These are phyloP conservation scores for Chelonus insularis DNA, from an alignment of 1,140 invertebrate genomes.

Conservation along the genomic window DNA sequence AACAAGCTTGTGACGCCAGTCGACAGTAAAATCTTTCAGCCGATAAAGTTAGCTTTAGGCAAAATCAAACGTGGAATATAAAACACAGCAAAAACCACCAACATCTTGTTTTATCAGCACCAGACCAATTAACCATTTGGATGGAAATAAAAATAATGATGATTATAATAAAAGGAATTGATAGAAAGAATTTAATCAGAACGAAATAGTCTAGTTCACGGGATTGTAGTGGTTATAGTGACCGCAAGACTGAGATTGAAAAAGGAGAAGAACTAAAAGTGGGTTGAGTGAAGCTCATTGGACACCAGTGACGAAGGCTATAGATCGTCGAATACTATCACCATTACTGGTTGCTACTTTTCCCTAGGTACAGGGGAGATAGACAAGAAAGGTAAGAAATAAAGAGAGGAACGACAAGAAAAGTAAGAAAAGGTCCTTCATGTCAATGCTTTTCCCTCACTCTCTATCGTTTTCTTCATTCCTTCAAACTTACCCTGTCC, in stretches of 20 bases:
- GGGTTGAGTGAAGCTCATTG: background rate
- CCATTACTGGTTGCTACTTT: background rate
- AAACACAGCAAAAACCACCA: background rate
- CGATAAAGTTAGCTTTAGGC: constrained; percentile 22
- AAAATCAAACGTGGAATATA: constrained; percentile 15
- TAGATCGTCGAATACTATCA: background rate
- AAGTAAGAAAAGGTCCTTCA: constrained; percentile 31
- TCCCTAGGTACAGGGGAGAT: background rate
- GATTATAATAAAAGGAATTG: no score
- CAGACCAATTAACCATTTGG: no score
- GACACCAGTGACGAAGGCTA: constrained; percentile 7
- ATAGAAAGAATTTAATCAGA: constrained; percentile 7
- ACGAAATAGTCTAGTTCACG: background rate
- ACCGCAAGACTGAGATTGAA: background rate
- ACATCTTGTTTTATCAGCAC: background rate
- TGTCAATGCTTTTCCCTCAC: constrained; percentile 39
- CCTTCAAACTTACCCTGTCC: constrained; percentile 32
- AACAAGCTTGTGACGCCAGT: constrained; percentile 28
- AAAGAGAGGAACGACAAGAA: background rate
- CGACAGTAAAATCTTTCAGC: constrained; percentile 26
- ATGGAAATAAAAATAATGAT: no score
- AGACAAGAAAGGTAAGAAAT: background rate
- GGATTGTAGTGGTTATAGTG: background rate
- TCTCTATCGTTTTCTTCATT: constrained; percentile 28
- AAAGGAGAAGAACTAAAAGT: background rate